Evolutionary conservation across 1,140 invertebrate genomes (phyloP), one percentile per base, ranked within the genome.

Genomic region (Drosophila suzukii): DNA sequence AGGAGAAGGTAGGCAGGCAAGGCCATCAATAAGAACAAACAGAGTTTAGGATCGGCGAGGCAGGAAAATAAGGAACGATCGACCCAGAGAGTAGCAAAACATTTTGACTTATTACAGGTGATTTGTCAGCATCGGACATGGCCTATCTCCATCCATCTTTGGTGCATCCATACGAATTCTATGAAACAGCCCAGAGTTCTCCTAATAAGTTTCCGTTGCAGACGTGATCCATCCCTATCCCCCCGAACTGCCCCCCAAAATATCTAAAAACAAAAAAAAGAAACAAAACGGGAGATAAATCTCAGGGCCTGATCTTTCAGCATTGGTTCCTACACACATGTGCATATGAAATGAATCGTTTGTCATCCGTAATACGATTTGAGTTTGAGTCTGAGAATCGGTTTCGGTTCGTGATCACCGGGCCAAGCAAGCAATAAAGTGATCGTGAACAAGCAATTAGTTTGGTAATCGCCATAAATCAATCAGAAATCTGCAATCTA

Each of bases 81-180:
- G 15, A 12, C 27, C 55, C 30, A 51, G 8, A 10, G 24, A 75
- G 71, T 54, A 44, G 65, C 75, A 63, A 49, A 61, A 73, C 38
- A 44, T 65, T 83, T 82, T 85, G 80, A 89, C 80, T 89, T 89
- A 89, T 89, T 89, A 59, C 77, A 27, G 57, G 74, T 81, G 80
- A 89, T 89, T 89, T 89, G 84, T 89, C 84, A 78, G 73, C 77
- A 89, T 89, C 76, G 84, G 84, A 81, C 84, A 89, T 89, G 85
- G 74, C 50, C 78, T 82, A 81, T 86, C 77, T 56, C 43, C 47
- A 76, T 76, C 78, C 44, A 76, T 76, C 66, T 78, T 66, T 53
- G 36, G 32, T 39, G 60, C 53, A 62, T 67, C 65, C 46, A 41
- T 56, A 54, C 30, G 51, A 57, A 60, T 83, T 83, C 78, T 81